phyloP scores from a whole-genome alignment of 2,113 vertebrate genomes.

The sheep (Ovis aries) region ARS-UI_Ramb_v3.0 NC_056066.1:41495001-41495500 shows the following conservation, averaged over 20 bases:
- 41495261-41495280: not conserved
- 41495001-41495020: no score
- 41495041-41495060: no score
- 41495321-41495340: not conserved
- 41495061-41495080: no score
- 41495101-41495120: no score
- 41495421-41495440: accelerated
- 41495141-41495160: not conserved
- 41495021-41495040: no score
- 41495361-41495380: not conserved
- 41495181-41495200: not conserved
- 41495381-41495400: not conserved
- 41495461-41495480: not conserved
- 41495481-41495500: not conserved
- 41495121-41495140: no score
- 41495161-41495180: not conserved
- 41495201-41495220: not conserved
- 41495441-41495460: not conserved
- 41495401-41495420: not conserved
- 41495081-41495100: no score
- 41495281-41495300: not conserved
- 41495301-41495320: not conserved
- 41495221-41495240: not conserved
- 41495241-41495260: not conserved
- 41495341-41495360: not conserved